Conservation (phyloP, 53 echinoderm and acorn worm genomes). For the Echinometra lucunter region DNA sequence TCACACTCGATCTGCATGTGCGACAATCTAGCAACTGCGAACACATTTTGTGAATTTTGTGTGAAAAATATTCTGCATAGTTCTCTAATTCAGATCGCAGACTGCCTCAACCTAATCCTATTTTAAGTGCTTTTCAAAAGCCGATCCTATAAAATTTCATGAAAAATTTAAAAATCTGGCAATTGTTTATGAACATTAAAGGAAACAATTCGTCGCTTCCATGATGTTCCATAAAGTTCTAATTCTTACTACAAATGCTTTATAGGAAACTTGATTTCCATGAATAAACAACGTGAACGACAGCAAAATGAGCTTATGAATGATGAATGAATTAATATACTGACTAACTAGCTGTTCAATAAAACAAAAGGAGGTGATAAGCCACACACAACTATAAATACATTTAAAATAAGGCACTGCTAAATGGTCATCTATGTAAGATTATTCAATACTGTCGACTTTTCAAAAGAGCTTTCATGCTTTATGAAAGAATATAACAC, state of each 20-base stretch:
- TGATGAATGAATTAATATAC: too few species aligned
- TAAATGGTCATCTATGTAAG: not conserved
- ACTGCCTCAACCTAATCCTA: not conserved
- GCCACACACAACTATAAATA: not conserved
- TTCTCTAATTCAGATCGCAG: not conserved
- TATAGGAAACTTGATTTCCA: not conserved
- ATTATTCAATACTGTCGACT: not conserved
- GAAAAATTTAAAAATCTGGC: not conserved
- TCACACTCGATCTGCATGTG: not conserved
- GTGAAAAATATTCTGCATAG: not conserved
- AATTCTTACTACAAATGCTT: not conserved
- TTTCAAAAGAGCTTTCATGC: not conserved
- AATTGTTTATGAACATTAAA: not conserved
- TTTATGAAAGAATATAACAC: not conserved
- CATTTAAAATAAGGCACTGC: not conserved
- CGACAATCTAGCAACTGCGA: not conserved
- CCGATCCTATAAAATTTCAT: not conserved
- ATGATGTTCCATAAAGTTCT: not conserved
- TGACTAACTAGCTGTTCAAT: too few species aligned
- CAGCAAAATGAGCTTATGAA: not conserved
- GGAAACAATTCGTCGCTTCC: not conserved
- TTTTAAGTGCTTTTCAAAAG: not conserved
- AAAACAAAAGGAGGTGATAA: not conserved
- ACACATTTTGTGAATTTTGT: not conserved
- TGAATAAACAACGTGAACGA: not conserved